These are phyloP conservation scores for Morone chrysops DNA, from an alignment of 2,113 vertebrate genomes.

Conservation along the genomic window DNA sequence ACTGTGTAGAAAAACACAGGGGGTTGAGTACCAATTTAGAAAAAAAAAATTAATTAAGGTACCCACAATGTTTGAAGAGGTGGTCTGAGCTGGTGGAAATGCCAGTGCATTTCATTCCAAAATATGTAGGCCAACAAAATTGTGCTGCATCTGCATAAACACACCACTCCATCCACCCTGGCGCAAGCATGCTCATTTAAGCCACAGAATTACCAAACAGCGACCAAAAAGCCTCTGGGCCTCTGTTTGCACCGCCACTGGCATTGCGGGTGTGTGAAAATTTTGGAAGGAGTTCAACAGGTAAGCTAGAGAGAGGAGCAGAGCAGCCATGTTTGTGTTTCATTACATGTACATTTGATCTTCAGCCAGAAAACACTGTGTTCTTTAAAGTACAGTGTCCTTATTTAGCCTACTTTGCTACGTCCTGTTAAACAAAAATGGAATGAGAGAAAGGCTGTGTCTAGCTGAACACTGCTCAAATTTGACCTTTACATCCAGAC, in stretches of 20 bases:
- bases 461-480: slow-evolving; percentile 50
- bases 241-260: slow-evolving; percentile 21
- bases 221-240: not conserved
- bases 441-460: slow-evolving; percentile 27
- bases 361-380: not conserved
- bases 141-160: slow-evolving; percentile 37
- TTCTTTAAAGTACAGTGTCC: slow-evolving; percentile 3
- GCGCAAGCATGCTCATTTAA: not conserved
- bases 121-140: slow-evolving; percentile 16
- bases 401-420: slow-evolving; percentile 40
- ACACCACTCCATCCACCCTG: slow-evolving; percentile 6
- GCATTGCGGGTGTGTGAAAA: not conserved
- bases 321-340: not conserved
- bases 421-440: slow-evolving; percentile 36
- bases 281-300: slow-evolving; percentile 15
- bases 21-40: slow-evolving; percentile 21
- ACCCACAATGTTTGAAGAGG: slow-evolving; percentile 37
- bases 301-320: not conserved
- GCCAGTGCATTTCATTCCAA: slow-evolving; percentile 2
- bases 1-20: slow-evolving; percentile 1
- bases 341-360: not conserved
- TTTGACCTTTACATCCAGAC: slow-evolving; percentile 73
- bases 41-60: slow-evolving; percentile 16
- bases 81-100: slow-evolving; percentile 20
- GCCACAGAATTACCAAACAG: slow-evolving; percentile 10